Evolutionary conservation across 2,113 vertebrate genomes (phyloP).

Genomic region (Dipodomys ordii): DNA sequence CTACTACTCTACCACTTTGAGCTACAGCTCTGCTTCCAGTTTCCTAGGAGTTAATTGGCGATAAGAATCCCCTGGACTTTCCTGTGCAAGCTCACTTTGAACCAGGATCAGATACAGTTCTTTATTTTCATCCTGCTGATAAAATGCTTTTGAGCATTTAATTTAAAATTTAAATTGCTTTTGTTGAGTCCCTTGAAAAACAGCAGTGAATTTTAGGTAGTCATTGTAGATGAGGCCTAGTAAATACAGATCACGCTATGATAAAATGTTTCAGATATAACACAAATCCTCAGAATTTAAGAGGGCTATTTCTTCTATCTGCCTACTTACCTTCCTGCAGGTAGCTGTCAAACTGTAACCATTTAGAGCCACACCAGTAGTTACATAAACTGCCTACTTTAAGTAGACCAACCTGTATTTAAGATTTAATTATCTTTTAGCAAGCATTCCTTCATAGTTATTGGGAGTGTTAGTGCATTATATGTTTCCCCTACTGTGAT

Average conservation of each 20-base stretch:
- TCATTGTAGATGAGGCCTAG: background rate
- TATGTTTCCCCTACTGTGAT: background rate
- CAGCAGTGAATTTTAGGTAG: background rate
- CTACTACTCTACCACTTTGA: no score
- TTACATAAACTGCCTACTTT: background rate
- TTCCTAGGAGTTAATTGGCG: no score
- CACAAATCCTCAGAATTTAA: background rate
- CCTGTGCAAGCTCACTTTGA: no score
- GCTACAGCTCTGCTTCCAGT: no score
- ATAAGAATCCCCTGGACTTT: no score
- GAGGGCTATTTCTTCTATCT: background rate
- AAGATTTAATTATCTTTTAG: conserved; percentile 9
- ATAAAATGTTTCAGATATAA: background rate
- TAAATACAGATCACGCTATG: conserved; percentile 13
- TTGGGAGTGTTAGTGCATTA: background rate
- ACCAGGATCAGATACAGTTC: no score
- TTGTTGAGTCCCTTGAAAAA: background rate
- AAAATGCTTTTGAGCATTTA: conserved; percentile 26
- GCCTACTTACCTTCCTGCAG: background rate
- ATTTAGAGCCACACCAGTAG: conserved; percentile 2
- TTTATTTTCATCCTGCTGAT: background rate
- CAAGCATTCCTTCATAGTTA: background rate
- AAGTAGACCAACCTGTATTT: background rate
- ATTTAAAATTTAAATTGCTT: background rate
- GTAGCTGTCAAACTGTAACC: background rate